Conservation (phyloP, 2,797 vertebrate genomes). For the Hydrolagus colliei region DNA sequence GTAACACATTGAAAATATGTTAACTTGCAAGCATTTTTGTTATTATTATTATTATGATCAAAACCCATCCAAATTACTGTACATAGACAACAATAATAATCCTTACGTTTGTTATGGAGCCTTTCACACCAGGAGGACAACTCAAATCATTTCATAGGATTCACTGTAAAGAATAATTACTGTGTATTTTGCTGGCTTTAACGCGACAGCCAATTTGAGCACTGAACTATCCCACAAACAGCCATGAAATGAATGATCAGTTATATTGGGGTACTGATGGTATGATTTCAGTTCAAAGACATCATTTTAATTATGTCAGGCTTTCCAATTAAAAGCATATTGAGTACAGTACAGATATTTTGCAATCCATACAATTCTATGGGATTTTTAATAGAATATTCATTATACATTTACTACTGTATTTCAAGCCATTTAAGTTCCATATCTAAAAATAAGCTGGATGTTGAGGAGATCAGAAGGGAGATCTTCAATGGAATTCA, state of each 20-base stretch:
- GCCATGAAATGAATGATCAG: neutral
- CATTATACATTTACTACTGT: too few relatives aligned
- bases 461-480: neutral
- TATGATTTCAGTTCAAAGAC: neutral
- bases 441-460: neutral
- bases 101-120: too few relatives aligned
- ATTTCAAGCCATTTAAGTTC: too few relatives aligned
- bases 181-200: too few relatives aligned
- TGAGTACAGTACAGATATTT: neutral
- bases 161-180: too few relatives aligned
- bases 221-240: neutral
- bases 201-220: too few relatives aligned
- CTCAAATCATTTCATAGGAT: too few relatives aligned
- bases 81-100: too few relatives aligned
- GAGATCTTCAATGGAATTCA: constrained; percentile 4
- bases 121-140: too few relatives aligned
- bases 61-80: neutral
- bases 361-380: neutral
- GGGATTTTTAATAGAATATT: neutral
- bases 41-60: neutral
- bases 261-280: too few relatives aligned
- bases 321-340: neutral
- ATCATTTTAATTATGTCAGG: neutral
- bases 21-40: neutral
- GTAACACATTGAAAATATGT: too few relatives aligned